phyloP scores from a whole-genome alignment of 2,888 invertebrate species.

The Drosophila subquinaria region DNA sequence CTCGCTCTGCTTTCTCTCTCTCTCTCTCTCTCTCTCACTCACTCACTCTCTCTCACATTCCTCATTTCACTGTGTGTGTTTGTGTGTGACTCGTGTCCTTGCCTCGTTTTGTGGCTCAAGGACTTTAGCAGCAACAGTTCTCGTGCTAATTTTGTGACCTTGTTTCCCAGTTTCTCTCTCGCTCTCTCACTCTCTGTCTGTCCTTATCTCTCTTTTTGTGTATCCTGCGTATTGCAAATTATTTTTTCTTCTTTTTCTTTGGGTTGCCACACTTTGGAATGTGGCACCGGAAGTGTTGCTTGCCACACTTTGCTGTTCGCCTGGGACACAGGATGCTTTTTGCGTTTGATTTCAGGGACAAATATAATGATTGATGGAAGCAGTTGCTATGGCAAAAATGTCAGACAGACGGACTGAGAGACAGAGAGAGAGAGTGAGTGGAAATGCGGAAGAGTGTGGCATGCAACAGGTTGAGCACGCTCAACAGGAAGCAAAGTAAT shows the following conservation, averaged over 20 bases:
- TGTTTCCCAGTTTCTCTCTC: conserved; percentile 35
- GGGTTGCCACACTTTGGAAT: conserved; percentile 53
- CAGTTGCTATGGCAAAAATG: conserved; percentile 72
- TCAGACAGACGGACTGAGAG: neutral
- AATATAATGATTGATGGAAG: conserved; percentile 79
- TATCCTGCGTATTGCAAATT: conserved; percentile 37
- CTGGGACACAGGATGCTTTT: conserved; percentile 82
- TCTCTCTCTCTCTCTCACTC: conserved; percentile 5
- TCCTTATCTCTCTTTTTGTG: conserved; percentile 12
- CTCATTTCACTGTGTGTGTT: conserved; percentile 10
- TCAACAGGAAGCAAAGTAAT: neutral
- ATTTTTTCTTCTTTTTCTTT: conserved; percentile 20
- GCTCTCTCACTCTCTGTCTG: conserved; percentile 20
- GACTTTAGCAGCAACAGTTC: conserved; percentile 39
- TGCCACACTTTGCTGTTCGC: conserved; percentile 67
- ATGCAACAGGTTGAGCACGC: neutral
- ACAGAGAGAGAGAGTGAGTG: neutral
- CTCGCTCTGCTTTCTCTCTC: conserved; percentile 8
- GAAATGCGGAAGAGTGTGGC: neutral
- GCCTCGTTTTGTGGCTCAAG: conserved; percentile 60
- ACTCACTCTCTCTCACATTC: conserved; percentile 1
- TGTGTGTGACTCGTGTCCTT: conserved; percentile 42
- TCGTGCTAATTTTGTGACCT: conserved; percentile 66
- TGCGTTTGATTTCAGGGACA: conserved; percentile 85
- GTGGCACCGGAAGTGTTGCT: conserved; percentile 58